Evolutionary conservation across 2,797 vertebrate genomes (phyloP).

Genomic region (Anabas testudineus): DNA sequence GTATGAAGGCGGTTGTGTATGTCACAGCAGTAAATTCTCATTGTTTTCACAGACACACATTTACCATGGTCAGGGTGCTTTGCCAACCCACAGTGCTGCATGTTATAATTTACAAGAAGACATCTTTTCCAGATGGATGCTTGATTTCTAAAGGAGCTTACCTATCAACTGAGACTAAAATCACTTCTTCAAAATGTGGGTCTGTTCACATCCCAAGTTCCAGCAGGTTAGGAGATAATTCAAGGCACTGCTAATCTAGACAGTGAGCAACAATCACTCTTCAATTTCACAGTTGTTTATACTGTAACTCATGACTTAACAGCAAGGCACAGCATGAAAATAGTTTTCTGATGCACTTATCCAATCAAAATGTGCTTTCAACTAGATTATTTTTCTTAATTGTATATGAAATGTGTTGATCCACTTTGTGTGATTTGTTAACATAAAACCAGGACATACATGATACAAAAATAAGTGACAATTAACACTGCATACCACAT

Average conservation of each 20-base stretch:
- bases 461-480: conserved; percentile 10
- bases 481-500: conserved; percentile 29
- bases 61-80: conserved; percentile 46
- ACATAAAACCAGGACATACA: no score
- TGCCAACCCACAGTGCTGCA: conserved; percentile 63
- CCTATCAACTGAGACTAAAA: conserved; percentile 44
- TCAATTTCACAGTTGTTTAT: conserved; percentile 38
- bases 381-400: neutral
- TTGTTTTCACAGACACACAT: conserved; percentile 53
- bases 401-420: conserved; percentile 21
- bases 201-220: conserved; percentile 25
- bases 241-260: conserved; percentile 27
- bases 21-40: conserved; percentile 56
- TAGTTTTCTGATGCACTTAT: neutral
- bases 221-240: conserved; percentile 45
- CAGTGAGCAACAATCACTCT: conserved; percentile 39
- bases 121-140: conserved; percentile 80
- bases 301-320: conserved; percentile 27
- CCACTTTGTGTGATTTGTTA: neutral
- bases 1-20: conserved; percentile 63
- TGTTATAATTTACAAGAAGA: conserved; percentile 72
- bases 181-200: conserved; percentile 14
- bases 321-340: conserved; percentile 15
- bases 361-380: conserved; percentile 7
- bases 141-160: conserved; percentile 56